Percentiles rank a stretch among this genome's conserved stretches.
These are phyloP conservation scores for Myodes glareolus DNA, from an alignment of 2,113 vertebrate species.

Conservation along the genomic window DNA sequence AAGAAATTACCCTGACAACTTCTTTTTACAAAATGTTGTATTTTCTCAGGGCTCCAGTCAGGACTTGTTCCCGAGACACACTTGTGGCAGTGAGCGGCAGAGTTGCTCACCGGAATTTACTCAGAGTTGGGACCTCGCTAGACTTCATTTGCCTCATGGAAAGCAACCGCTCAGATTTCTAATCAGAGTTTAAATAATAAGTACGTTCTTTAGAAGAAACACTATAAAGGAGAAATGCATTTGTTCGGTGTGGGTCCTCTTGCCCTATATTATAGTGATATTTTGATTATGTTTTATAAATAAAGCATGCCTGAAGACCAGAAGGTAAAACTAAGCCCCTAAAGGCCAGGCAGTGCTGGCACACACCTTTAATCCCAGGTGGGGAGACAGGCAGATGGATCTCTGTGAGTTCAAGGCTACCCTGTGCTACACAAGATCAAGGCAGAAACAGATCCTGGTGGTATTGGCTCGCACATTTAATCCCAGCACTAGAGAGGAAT, in stretches of 20 bases:
- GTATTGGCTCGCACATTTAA: too few relatives aligned
- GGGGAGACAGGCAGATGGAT: too few relatives aligned
- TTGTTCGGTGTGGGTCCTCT: neutral
- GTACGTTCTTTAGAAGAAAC: neutral
- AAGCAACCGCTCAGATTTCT: slow-evolving; percentile 9
- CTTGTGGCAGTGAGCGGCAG: neutral
- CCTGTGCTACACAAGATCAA: too few relatives aligned
- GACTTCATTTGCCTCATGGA: neutral
- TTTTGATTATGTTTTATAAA: too few relatives aligned
- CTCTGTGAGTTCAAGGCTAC: too few relatives aligned
- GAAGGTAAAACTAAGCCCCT: too few relatives aligned
- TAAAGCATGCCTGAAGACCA: too few relatives aligned
- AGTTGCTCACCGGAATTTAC: slow-evolving; percentile 47
- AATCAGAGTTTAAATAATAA: slow-evolving; percentile 24
- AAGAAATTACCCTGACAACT: slow-evolving; percentile 55
- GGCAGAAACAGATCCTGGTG: too few relatives aligned
- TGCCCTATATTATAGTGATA: neutral
- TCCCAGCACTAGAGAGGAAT: too few relatives aligned
- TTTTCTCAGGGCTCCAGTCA: slow-evolving; percentile 44
- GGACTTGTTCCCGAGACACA: slow-evolving; percentile 29
- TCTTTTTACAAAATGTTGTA: slow-evolving; percentile 11
- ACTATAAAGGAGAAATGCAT: neutral
- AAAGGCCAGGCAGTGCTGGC: too few relatives aligned
- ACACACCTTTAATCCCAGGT: too few relatives aligned
- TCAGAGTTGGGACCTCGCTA: neutral